Evolutionary conservation across 2,888 invertebrate species (phyloP), one percentile per base, ranked within the genome.

Genomic region (Mimas tiliae): DNA sequence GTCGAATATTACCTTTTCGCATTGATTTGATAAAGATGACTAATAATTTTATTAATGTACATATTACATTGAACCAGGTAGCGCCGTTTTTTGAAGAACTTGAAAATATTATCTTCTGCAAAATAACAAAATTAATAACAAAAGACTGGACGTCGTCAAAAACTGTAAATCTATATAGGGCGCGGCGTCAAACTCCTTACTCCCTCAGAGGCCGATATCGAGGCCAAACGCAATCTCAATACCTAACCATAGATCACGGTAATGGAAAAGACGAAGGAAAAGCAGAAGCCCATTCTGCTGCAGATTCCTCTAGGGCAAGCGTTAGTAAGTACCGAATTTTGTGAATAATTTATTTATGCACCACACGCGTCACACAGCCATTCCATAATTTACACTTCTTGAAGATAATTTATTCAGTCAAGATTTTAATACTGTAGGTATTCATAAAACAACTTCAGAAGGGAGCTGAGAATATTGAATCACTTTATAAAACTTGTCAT

Each of bases 191-290:
- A 68, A 69, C 77, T 0, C 74, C 70, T 2, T 79, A 77, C 64
- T 69, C 72, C 0, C 81, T 82, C 0, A 77, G 94, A 53, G 94
- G 95, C 27, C 89, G 94, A 27, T 95, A 94, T 75, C 90, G 96
- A 63, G 97, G 97, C 1, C 97, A 97, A 86, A 97, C 97, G 0
- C 97, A 97, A 83, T 97, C 97, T 2, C 97, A 97, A 83, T 97
- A 97, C 84, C 89, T 97, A 75, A 96, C 96, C 0, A 86, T 93
- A 70, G 89, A 92, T 63, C 82, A 77, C 0, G 91, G 87, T 1
- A 83, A 78, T 80, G 95, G 95, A 73, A 96, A 96, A 65, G 94
- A 94, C 68, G 95, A 95, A 50, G 97, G 97, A 19, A 96, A 96
- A 82, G 97, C 97, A 0, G 97, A 97, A 84, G 97, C 97, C 0